Evolutionary conservation across 2,888 invertebrate genomes (phyloP), one percentile per base, ranked within the genome.

Genomic region (Hyalella azteca): DNA sequence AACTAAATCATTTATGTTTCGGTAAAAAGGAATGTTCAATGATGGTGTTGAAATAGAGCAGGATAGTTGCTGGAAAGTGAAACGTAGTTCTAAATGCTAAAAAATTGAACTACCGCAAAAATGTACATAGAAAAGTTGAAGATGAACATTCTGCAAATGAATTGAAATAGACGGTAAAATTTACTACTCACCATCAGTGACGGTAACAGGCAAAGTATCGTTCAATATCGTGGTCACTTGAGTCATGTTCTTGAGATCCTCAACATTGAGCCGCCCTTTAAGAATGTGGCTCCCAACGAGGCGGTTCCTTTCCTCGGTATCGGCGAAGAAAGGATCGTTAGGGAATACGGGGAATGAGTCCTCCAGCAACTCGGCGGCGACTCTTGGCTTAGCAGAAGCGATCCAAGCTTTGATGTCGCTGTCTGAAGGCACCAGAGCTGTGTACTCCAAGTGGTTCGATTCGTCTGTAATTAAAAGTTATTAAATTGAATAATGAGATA

Each of bases 261-360:
- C 89, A 86, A 91, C 90, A 86, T 91, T 91, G 15, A 91, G 87
- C 39, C 91, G 88, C 22, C 91, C 91, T 82, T 90, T 90, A 4
- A 91, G 91, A 86, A 92, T 91, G 87, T 92, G 92, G 87, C 91
- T 91, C 60, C 91, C 87, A 0, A 92, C 87, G 86, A 91, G 90
- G 85, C 91, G 89, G 39, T 91, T 87, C 32, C 91, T 73, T 13
- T 83, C 79, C 13, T 54, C 77, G 3, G 32, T 45, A 45, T 85
- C 85, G 7, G 81, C 50, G n/a, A 82, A 75, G 81, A 85, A 85
- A 13, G 85, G 85, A 77, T 85, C 85, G 19, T 81, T 80, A 41
- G 84, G 83, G 32, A 80, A 36, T n/a, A 77, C 73, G 22, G 82
- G 83, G 26, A 78, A 45, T n/a, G 78, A 59, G 22, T 50, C 40